A percentile compares a stretch with the other conserved stretches of the same genome.
Evolutionary conservation across 2,888 invertebrate species (phyloP).

Genomic region (Trachelus iudaicus): DNA sequence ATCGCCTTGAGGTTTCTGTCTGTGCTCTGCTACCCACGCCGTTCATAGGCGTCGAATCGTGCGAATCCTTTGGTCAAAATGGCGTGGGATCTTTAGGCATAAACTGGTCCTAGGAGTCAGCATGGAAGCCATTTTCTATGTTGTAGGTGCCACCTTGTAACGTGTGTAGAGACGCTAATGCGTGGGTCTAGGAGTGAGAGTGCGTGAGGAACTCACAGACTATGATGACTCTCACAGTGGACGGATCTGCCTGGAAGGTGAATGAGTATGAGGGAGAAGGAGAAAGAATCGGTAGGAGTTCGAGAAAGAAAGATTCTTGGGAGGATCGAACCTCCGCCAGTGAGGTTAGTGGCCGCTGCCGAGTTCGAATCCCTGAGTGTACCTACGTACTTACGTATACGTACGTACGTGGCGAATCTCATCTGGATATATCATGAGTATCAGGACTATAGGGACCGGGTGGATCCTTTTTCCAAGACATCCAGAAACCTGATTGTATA

Average conservation of each 20-base stretch:
- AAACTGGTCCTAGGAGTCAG: background rate
- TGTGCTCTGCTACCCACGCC: conserved; percentile 5
- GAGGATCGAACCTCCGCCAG: conserved; percentile 39
- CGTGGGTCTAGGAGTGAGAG: background rate
- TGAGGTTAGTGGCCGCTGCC: conserved; percentile 39
- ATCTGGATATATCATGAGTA: background rate
- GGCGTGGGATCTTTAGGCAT: background rate
- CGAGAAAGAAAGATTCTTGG: background rate
- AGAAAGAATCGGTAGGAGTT: background rate
- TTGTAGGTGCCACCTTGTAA: background rate
- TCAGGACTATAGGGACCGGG: background rate
- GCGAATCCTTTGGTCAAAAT: background rate
- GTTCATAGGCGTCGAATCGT: background rate
- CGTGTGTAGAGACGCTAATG: background rate
- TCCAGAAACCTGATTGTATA: background rate
- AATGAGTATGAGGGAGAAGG: background rate
- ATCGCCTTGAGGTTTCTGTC: conserved; percentile 3
- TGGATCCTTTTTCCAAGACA: background rate
- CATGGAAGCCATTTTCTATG: background rate
- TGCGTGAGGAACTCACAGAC: background rate
- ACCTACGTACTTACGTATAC: background rate
- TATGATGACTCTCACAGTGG: background rate
- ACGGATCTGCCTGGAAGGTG: background rate
- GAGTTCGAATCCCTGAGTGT: conserved; percentile 32
- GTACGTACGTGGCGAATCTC: background rate